Percentiles rank a stretch among this genome's conserved stretches.
Evolutionary conservation across 2,113 vertebrate genomes (phyloP).

Genomic region (Microcebus griseorufus): DNA sequence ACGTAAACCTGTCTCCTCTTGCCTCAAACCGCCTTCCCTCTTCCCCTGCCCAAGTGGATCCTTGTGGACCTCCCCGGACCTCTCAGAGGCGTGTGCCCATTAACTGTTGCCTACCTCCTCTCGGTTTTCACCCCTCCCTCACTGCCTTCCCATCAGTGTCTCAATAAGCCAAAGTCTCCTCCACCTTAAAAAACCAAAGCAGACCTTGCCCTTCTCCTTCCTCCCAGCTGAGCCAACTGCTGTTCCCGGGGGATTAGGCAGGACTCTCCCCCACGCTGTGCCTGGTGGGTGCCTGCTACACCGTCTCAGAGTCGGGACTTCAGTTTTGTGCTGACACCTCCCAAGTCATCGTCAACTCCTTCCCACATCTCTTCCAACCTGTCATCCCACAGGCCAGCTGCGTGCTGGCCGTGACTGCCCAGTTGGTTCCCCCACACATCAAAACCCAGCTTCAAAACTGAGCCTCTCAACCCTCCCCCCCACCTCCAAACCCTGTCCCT

Average conservation of each 20-base stretch:
- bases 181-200: neutral
- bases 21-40: neutral
- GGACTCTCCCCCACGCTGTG: too few species aligned
- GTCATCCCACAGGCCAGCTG: too few species aligned
- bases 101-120: neutral
- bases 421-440: rapidly evolving
- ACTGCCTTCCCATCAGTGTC: neutral
- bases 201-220: neutral
- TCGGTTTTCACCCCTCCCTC: too few species aligned
- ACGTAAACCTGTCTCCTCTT: neutral
- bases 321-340: neutral
- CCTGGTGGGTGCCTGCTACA: neutral
- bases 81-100: neutral
- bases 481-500: neutral
- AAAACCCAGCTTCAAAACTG: neutral
- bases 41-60: neutral
- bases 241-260: neutral
- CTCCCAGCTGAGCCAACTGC: neutral
- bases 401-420: neutral
- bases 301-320: neutral
- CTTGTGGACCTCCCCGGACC: neutral
- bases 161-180: neutral
- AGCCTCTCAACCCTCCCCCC: neutral
- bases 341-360: neutral
- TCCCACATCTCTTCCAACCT: neutral